A percentile compares a stretch with the other conserved stretches of the same genome.
Evolutionary conservation across 2,113 vertebrate species (phyloP).

Genomic region (Megaceryle maxima): DNA sequence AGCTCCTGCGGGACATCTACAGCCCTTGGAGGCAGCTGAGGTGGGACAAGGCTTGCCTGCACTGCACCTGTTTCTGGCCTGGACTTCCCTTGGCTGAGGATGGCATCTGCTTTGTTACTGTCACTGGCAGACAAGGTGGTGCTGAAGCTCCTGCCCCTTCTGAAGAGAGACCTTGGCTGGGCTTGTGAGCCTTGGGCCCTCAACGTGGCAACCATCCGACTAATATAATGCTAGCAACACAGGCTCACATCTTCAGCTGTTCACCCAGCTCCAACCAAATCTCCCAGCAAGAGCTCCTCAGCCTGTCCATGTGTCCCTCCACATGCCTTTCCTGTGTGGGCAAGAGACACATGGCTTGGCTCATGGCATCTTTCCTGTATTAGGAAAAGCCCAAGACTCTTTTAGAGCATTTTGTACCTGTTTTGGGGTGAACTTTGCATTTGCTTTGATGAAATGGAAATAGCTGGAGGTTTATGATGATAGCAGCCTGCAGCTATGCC

Average conservation of each 20-base stretch:
- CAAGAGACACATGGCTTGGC: background rate
- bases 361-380: fast-evolving
- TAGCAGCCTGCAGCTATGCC: background rate
- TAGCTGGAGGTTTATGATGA: background rate
- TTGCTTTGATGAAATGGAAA: background rate
- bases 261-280: background rate
- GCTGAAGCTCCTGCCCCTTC: background rate
- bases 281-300: background rate
- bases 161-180: background rate
- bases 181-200: background rate
- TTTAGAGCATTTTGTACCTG: background rate
- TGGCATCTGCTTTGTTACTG: background rate
- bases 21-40: background rate
- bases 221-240: background rate
- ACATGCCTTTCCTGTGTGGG: fast-evolving
- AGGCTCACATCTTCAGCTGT: background rate
- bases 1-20: background rate
- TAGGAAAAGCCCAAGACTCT: background rate
- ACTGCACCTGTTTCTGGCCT: background rate
- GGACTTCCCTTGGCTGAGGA: background rate
- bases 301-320: background rate
- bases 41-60: background rate
- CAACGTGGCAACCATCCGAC: fast-evolving
- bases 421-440: background rate
- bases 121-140: background rate